Evolutionary conservation across 2,113 vertebrate genomes (phyloP).

Genomic region (Petromus typicus): DNA sequence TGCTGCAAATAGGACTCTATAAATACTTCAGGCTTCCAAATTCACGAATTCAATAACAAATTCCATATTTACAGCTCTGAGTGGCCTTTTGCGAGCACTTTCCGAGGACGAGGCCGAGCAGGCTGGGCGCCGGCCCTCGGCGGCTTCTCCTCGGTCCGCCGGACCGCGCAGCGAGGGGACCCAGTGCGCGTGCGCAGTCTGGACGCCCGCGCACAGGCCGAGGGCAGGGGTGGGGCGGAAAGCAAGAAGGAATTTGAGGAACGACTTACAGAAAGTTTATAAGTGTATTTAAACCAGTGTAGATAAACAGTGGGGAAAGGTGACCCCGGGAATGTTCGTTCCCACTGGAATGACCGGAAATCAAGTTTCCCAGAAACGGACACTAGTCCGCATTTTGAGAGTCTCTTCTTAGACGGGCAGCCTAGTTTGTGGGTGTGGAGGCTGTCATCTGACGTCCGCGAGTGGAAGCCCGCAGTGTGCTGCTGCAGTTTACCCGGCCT

Average conservation of each 20-base stretch:
- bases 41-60: slow-evolving; percentile 75
- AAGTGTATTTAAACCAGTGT: slow-evolving; percentile 22
- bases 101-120: slow-evolving; percentile 10
- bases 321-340: background rate
- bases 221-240: too few species aligned
- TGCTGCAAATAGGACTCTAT: slow-evolving; percentile 77
- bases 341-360: background rate
- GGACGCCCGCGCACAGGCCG: too few species aligned
- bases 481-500: too few species aligned
- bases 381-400: slow-evolving; percentile 34
- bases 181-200: too few species aligned
- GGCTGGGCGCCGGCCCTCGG: background rate
- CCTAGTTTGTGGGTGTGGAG: background rate
- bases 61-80: slow-evolving; percentile 61
- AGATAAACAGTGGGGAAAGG: background rate
- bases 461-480: too few species aligned
- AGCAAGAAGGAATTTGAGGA: slow-evolving; percentile 62
- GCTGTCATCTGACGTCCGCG: slow-evolving; percentile 12
- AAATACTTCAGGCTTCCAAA: slow-evolving; percentile 78
- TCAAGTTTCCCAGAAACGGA: slow-evolving; percentile 23
- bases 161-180: too few species aligned
- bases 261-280: slow-evolving; percentile 5
- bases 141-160: background rate
- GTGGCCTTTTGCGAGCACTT: slow-evolving; percentile 42
- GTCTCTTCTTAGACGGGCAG: background rate